Conservation (phyloP, 2,888 invertebrate species). For the Acanthosoma haemorrhoidale region DNA sequence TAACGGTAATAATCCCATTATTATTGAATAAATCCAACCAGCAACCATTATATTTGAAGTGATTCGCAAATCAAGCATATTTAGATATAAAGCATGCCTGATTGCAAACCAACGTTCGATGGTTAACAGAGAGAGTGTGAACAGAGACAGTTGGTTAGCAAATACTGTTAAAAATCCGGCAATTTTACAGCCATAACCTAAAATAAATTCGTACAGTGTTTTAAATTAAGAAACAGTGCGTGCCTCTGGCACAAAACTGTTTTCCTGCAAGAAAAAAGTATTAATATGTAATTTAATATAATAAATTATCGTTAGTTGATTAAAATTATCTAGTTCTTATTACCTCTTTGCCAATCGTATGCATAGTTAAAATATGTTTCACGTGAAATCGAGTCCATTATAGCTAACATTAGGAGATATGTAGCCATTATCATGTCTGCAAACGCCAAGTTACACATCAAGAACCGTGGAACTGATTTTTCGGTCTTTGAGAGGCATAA, state of each 20-base stretch:
- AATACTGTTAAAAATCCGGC: slow-evolving; percentile 86
- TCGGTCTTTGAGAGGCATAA: slow-evolving; percentile 59
- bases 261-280: too few species aligned
- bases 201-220: background rate
- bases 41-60: slow-evolving; percentile 70
- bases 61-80: slow-evolving; percentile 66
- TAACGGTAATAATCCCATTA: slow-evolving; percentile 73
- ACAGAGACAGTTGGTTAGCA: slow-evolving; percentile 79
- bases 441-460: slow-evolving; percentile 77
- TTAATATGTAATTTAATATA: too few species aligned
- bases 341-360: slow-evolving; percentile 80
- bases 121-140: slow-evolving; percentile 79
- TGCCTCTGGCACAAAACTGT: background rate
- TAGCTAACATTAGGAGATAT: slow-evolving; percentile 75
- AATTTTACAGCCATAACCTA: slow-evolving; percentile 72
- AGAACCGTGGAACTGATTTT: slow-evolving; percentile 62
- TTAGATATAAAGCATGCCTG: slow-evolving; percentile 74
- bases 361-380: slow-evolving; percentile 86
- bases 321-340: slow-evolving; percentile 37
- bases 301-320: too few species aligned
- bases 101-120: slow-evolving; percentile 81
- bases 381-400: slow-evolving; percentile 75
- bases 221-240: background rate
- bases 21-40: slow-evolving; percentile 72
- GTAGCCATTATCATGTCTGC: slow-evolving; percentile 84